Evolutionary conservation across 2,113 vertebrate genomes (phyloP).

Genomic region (Bettongia penicillata): DNA sequence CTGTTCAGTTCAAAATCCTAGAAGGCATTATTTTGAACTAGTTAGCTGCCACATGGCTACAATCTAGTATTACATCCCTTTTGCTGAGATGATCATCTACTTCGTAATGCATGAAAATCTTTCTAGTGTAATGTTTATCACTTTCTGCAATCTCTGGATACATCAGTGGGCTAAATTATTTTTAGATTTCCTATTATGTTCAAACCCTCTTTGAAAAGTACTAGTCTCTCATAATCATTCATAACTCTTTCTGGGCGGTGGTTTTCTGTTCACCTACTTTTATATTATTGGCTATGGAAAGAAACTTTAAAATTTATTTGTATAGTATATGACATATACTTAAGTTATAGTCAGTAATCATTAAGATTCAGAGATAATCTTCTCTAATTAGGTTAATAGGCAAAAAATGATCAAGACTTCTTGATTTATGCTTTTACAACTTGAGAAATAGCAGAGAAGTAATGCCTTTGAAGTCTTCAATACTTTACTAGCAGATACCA

Average conservation of each 20-base stretch:
- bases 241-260: background rate
- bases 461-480: background rate
- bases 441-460: background rate
- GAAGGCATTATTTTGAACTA: background rate
- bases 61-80: background rate
- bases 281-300: background rate
- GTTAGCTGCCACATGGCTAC: background rate
- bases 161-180: background rate
- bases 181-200: background rate
- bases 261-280: background rate
- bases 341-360: background rate
- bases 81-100: background rate
- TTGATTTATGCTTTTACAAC: background rate
- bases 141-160: background rate
- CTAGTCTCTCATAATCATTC: background rate
- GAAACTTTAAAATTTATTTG: background rate
- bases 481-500: background rate
- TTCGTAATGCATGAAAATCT: background rate
- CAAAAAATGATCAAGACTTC: background rate
- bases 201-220: background rate
- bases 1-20: background rate
- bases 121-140: background rate
- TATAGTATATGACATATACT: background rate
- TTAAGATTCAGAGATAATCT: background rate
- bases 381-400: background rate